Conservation (phyloP, 2,888 invertebrate species). For the Cerastis rubricosa region DNA sequence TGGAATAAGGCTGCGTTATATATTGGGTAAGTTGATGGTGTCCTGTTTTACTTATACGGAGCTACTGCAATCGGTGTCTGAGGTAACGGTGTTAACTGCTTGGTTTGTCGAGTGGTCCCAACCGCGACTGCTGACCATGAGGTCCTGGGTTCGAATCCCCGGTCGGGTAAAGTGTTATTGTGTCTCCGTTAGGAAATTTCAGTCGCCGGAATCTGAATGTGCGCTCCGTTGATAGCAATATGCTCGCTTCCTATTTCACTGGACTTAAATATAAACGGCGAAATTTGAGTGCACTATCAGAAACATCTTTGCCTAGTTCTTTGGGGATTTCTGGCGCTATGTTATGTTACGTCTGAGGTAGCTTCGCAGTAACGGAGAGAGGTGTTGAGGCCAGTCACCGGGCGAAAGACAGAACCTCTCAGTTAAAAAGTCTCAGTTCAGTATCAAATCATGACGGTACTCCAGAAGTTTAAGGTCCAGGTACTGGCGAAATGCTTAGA, state of each 20-base stretch:
- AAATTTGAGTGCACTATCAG: no score
- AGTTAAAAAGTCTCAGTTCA: neutral
- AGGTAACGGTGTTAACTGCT: neutral
- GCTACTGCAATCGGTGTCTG: neutral
- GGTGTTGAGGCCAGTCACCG: neutral
- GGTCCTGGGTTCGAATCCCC: neutral
- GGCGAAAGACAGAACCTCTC: neutral
- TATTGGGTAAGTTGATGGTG: conserved; percentile 93
- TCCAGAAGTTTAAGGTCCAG: neutral
- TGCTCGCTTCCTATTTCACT: neutral
- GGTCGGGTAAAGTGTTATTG: neutral
- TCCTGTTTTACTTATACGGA: neutral
- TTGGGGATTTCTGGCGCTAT: neutral
- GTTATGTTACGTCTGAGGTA: neutral
- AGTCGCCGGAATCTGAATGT: neutral
- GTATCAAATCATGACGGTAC: neutral
- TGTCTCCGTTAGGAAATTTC: neutral
- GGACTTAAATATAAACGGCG: neutral
- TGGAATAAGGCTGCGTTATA: conserved; percentile 97
- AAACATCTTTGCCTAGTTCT: neutral
- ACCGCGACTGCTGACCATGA: neutral
- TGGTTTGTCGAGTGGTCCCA: neutral
- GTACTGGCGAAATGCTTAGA: neutral
- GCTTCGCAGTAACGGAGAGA: neutral
- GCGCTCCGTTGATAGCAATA: neutral